Evolutionary conservation across 2,113 vertebrate genomes (phyloP), one percentile per base, ranked within the genome.

Genomic region (Macrotis lagotis): DNA sequence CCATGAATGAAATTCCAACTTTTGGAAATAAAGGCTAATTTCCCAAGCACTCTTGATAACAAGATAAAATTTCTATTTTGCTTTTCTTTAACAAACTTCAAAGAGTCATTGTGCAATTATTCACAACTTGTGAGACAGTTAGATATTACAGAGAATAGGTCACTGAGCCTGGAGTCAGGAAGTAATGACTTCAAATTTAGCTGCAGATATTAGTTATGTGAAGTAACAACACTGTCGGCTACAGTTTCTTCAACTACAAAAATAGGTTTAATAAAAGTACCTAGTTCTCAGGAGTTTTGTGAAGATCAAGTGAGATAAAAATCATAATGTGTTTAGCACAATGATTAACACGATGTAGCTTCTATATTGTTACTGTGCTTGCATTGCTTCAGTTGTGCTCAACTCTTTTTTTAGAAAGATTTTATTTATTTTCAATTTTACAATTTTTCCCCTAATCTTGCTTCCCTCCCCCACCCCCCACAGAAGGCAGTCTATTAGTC

Each of bases 11-110:
- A 50, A 90, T 50, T 90, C 25, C 14, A 31, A 50, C 25, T 48
- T 90, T 48, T 8, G 16, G 66, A 96, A 91, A 48, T 9, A 92
- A 97, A 96, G 26, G 3, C 53, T 50, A 96, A 48, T 90, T 31
- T 0, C 94, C 94, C 88, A 90, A 31, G 26, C 9, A 48, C 44
- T 25, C 88, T 88, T 26, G 19, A 89, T 91, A n/a, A 53, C 28
- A 91, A 95, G 88, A 26, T 6, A 37, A 28, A 2, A 92, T 89
- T 95, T 94, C 51, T 93, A 95, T 92, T 93, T 19, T 90, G 55
- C 55, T 91, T 93, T 25, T 91, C 88, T 74, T 93, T 51, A 94
- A 51, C 96, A n/a, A 90, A 88, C 24, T 94, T 95, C 52, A 94
- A 83, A 96, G 93, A 93, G 92, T 49, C 24, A 88, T 10, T 93